Evolutionary conservation across 2,797 vertebrate genomes (phyloP).

Genomic region (Australoheros facetus): DNA sequence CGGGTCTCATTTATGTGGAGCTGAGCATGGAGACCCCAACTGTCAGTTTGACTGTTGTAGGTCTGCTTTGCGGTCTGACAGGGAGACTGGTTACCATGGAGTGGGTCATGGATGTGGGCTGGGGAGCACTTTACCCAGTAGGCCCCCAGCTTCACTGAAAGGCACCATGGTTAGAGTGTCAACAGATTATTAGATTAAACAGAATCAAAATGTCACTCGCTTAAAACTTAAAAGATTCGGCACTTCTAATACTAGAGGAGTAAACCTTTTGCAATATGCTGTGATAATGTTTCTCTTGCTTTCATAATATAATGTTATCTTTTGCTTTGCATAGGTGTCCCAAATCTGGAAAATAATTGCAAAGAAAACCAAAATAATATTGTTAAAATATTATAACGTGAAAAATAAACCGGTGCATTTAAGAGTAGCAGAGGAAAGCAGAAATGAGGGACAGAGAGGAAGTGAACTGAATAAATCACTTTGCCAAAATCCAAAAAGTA

Average conservation of each 20-base stretch:
- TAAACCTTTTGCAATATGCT: not conserved
- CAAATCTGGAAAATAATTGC: not conserved
- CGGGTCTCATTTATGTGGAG: not conserved
- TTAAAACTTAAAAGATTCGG: not conserved
- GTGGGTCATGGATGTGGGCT: slow-evolving; percentile 63
- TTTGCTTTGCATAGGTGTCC: not conserved
- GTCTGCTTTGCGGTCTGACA: slow-evolving; percentile 49
- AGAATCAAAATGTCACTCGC: slow-evolving; percentile 27
- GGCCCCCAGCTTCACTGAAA: slow-evolving; percentile 57
- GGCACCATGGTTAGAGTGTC: slow-evolving; percentile 23
- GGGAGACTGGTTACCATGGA: slow-evolving; percentile 69
- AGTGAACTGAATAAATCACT: not conserved
- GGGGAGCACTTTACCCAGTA: slow-evolving; percentile 49
- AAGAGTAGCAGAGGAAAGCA: not conserved
- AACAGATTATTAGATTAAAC: slow-evolving; percentile 33
- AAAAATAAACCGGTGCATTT: too few relatives aligned
- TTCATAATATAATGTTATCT: not conserved
- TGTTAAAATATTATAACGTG: not conserved
- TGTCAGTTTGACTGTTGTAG: slow-evolving; percentile 54
- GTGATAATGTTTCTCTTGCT: not conserved
- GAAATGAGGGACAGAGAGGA: not conserved
- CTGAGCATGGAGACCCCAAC: slow-evolving; percentile 34
- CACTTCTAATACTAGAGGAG: not conserved
- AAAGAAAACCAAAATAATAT: not conserved
- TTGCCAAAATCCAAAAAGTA: slow-evolving; percentile 43